Base-by-base conservation (phyloP, 2,888 invertebrate species). In the Callyntrura sp. region DNA sequence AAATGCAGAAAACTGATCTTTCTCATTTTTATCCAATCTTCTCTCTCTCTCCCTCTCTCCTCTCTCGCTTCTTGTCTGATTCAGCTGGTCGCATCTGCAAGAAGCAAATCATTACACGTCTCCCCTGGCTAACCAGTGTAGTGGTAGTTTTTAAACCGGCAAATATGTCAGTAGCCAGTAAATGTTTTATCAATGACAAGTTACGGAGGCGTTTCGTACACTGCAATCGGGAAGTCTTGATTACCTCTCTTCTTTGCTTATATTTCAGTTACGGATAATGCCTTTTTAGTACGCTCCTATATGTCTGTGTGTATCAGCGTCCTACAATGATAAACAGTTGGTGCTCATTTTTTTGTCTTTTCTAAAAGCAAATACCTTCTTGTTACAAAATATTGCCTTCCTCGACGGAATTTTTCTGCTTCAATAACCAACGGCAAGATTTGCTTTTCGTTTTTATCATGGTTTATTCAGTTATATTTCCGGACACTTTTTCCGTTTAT, bases 1-100 rank as follows among this genome's bases (percentile, higher is more conserved):
- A 17, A 57, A 6, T 62, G 65, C n/a, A 70, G 45, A 43, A 70
- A 70, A 70, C 70, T 70, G 70, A 70, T 70, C 70, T 70, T 43
- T 12, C 45, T 70, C 17, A 45, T 45, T 35, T 35, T 35, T 35
- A 35, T 35, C 35, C 35, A 35, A 35, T 35, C 35, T 35, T 35
- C 35, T 35, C 8, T 35, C 28, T 25, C 2, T 60, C 5, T 68
- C 35, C 0, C 70, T 20, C 28, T 28, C 17, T 45, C 68, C 45
- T 45, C 45, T 70, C 70, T 17, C 17, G 4, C 6, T 57, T 1
- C 6, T 70, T 45, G 43, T 45, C 17, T 45, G 45, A 70, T 70
- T 70, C 43, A 70, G 20, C 70, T 45, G 45, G 45, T 70, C 70
- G 45, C 70, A 70, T 70, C 25, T 70, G 20, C 6, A 3, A 70